Percentiles rank a stretch among this genome's conserved stretches.
Evolutionary conservation across 1,140 invertebrate species (phyloP).

Genomic region (Anastrepha obliqua): DNA sequence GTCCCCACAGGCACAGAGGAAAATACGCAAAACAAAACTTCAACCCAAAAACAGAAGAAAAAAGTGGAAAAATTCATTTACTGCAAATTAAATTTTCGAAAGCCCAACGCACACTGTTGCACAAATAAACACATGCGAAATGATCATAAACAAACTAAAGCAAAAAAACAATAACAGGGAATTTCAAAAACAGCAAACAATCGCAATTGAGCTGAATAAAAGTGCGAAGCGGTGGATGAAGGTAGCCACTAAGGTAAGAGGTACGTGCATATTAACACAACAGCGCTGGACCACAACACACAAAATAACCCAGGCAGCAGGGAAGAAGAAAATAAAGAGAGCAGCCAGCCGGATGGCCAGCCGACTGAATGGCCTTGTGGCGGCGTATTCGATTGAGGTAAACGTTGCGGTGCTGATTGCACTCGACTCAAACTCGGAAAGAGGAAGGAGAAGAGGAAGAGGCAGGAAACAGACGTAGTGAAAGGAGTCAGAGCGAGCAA

Average conservation of each 20-base stretch:
- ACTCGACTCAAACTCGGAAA: neutral
- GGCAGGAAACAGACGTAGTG: neutral
- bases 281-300: constrained; percentile 40
- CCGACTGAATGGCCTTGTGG: constrained; percentile 16
- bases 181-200: constrained; percentile 51
- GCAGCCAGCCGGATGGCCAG: neutral
- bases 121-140: constrained; percentile 21
- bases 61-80: constrained; percentile 53
- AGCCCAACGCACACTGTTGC: neutral
- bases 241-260: neutral
- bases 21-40: neutral
- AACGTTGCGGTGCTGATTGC: constrained; percentile 41
- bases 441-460: neutral
- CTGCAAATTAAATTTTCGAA: constrained; percentile 56
- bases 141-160: constrained; percentile 17
- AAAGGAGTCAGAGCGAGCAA: neutral
- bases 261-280: neutral
- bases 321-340: neutral
- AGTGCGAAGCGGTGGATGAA: neutral
- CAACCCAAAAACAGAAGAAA: neutral
- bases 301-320: neutral
- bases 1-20: neutral
- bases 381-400: constrained; percentile 14
- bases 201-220: constrained; percentile 26
- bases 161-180: constrained; percentile 26